Evolutionary conservation across 2,797 vertebrate genomes (phyloP).

Genomic region (Acrossocheilus wenchowensis): DNA sequence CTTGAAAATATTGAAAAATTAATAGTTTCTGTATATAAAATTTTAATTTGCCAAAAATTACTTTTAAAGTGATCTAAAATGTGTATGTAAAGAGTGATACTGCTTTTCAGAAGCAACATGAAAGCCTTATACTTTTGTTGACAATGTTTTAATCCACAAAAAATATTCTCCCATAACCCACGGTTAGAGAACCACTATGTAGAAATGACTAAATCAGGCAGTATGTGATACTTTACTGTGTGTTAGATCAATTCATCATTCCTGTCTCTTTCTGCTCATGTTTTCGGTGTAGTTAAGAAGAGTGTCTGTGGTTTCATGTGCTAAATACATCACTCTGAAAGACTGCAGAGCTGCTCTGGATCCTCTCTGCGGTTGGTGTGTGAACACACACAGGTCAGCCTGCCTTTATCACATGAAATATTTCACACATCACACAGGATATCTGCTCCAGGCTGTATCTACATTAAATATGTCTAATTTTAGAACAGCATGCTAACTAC

Average conservation of each 20-base stretch:
- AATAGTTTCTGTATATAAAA: not conserved
- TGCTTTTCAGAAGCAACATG: too few species aligned
- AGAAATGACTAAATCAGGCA: too few species aligned
- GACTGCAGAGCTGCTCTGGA: conserved; percentile 72
- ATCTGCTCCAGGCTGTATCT: not conserved
- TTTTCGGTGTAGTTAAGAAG: conserved; percentile 65
- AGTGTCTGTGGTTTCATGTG: conserved; percentile 68
- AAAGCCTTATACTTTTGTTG: too few species aligned
- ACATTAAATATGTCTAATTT: not conserved
- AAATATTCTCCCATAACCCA: too few species aligned
- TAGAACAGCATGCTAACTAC: too few species aligned
- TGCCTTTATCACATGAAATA: not conserved
- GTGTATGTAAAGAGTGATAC: not conserved
- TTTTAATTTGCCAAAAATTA: not conserved
- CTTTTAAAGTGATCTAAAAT: not conserved
- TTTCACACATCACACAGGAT: not conserved
- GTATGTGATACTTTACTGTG: too few species aligned
- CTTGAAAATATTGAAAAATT: too few species aligned
- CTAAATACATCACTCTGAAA: conserved; percentile 42
- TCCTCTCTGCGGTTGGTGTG: conserved; percentile 77
- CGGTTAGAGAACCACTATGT: not conserved
- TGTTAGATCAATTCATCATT: too few species aligned
- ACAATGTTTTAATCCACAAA: too few species aligned
- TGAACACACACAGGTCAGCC: conserved; percentile 31
- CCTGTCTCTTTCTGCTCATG: not conserved